Evolutionary conservation across 2,797 vertebrate genomes (phyloP).

Genomic region (Paramormyrops hopkinsi): DNA sequence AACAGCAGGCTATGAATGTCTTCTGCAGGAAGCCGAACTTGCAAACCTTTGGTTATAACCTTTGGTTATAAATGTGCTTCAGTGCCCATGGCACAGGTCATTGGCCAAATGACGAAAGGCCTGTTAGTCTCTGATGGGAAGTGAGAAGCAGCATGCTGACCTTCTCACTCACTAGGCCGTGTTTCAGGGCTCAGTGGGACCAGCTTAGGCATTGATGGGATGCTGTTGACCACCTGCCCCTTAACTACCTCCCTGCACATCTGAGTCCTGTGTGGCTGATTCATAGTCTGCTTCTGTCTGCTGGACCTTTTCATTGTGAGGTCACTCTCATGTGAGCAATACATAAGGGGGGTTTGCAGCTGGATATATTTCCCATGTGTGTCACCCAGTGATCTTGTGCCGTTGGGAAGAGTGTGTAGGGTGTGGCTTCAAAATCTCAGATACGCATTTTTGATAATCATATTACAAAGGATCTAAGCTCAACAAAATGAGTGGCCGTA

Average conservation of each 20-base stretch:
- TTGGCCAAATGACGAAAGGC: background rate
- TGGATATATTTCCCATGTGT: background rate
- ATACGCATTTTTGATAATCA: background rate
- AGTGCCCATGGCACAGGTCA: background rate
- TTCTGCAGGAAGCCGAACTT: background rate
- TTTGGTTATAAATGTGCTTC: background rate
- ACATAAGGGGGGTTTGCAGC: background rate
- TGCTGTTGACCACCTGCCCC: background rate
- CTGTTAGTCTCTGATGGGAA: background rate
- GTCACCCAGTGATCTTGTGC: background rate
- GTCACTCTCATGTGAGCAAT: background rate
- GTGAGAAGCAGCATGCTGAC: background rate
- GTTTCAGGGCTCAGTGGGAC: background rate
- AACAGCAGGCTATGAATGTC: background rate
- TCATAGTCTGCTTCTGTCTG: background rate
- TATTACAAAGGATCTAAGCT: background rate
- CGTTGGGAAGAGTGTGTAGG: background rate
- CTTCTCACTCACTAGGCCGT: background rate
- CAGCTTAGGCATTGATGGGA: background rate
- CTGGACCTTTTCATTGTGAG: background rate
- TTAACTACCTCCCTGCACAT: background rate
- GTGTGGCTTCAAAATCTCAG: background rate
- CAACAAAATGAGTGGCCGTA: background rate
- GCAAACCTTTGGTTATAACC: background rate
- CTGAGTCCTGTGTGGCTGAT: background rate